Evolutionary conservation across 2,113 vertebrate genomes (phyloP).

Genomic region (Antechinus stuartii): DNA sequence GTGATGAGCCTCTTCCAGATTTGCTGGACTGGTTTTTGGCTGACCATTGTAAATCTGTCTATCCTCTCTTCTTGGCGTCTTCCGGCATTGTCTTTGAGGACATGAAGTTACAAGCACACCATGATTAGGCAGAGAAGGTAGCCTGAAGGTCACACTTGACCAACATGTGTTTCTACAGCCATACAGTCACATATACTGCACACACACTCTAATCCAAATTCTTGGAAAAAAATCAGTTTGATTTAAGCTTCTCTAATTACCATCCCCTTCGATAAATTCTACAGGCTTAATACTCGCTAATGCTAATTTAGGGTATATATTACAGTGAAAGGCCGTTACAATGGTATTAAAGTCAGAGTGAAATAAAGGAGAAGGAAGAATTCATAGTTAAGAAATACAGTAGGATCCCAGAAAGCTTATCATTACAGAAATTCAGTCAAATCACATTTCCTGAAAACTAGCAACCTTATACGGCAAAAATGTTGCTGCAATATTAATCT

Average conservation of each 20-base stretch:
- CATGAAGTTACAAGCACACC: not conserved
- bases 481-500: not conserved
- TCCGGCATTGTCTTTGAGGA: not conserved
- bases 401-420: not conserved
- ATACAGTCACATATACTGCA: not conserved
- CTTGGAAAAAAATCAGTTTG: not conserved
- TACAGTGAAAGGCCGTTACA: not conserved
- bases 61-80: not conserved
- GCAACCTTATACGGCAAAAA: not conserved
- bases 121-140: not conserved
- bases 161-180: not conserved
- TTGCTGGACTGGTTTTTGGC: not conserved
- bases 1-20: not conserved
- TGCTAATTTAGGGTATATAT: not conserved
- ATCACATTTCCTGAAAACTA: not conserved
- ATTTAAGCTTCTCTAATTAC: not conserved
- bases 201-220: not conserved
- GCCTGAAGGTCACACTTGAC: not conserved
- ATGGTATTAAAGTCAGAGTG: not conserved
- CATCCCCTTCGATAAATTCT: not conserved
- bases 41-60: not conserved
- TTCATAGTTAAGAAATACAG: slow-evolving; percentile 3
- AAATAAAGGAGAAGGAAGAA: not conserved
- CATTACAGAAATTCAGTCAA: not conserved
- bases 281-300: not conserved